These are phyloP conservation scores for Adelognathus sp. DNA, from an alignment of 2,888 invertebrate genomes.

Conservation along the genomic window DNA sequence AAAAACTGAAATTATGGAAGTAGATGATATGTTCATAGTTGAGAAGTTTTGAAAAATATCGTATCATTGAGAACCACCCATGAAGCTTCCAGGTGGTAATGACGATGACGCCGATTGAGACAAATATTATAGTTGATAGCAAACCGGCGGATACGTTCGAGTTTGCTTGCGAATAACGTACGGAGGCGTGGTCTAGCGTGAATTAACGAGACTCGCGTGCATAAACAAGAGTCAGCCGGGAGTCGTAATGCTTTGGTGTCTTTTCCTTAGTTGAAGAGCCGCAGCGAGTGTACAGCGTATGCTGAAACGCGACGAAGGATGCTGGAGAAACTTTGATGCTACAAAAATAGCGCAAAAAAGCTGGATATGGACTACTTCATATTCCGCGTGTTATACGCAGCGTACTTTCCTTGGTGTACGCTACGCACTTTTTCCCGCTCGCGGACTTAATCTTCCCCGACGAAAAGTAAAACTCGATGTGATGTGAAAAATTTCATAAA, in stretches of 20 bases:
- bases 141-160: neutral
- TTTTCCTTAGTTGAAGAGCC: neutral
- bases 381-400: too few species aligned
- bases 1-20: too few species aligned
- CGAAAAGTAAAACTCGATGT: too few species aligned
- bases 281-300: neutral
- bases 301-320: neutral
- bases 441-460: too few species aligned
- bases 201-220: conserved; percentile 44
- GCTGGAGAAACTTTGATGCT: neutral
- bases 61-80: neutral
- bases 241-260: conserved; percentile 22
- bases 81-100: conserved; percentile 1
- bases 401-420: too few species aligned
- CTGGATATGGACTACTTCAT: too few species aligned
- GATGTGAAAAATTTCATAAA: too few species aligned
- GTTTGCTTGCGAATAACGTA: conserved; percentile 14
- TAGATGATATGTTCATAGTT: too few species aligned
- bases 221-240: conserved; percentile 43
- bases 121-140: conserved; percentile 19
- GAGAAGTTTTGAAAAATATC: neutral
- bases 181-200: conserved; percentile 16
- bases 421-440: too few species aligned
- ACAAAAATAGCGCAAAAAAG: neutral
- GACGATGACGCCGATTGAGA: conserved; percentile 16